Base-by-base conservation (phyloP, 2,797 vertebrate genomes). In the Pelobates cultripes region DNA sequence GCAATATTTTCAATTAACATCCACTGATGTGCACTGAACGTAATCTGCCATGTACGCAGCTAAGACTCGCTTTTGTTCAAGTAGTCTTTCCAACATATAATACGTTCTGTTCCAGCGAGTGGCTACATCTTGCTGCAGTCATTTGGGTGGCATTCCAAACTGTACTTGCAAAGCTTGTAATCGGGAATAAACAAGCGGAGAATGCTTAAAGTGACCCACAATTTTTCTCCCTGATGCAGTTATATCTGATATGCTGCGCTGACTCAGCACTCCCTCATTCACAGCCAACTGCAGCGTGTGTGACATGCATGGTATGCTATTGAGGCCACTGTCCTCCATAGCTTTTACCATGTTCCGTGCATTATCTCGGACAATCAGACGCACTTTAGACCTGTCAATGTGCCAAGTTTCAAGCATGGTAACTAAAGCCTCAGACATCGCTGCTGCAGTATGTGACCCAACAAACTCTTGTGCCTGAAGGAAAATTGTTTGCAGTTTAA, bases 151-250 rank as follows among this genome's bases (percentile, higher is more conserved):
- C 64, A 67, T 28, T 67, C 64, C 64, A 67, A 67, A 67, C 28
- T 67, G 64, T 67, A 67, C 6, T 67, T 67, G 64, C 28, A 67
- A 10, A 40, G 64, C 28, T 67, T 67, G 40, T 28, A 67, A 41
- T 42, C 64, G 9, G n/a, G 64, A 67, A 67, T 67, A 67, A 67
- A 4, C 64, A 67, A 67, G 64, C 28, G 40, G 17, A 7, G 64
- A 67, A 41, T 67, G 64, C 28, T 67, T 67, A 42, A 28, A 42
- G 10, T 51, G 47, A 10, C 64, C 40, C 17, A 67, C 28, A 40
- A 9, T 60, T 60, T 15, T 60, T 15, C 57, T 60, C 14, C 57
- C 47, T 6, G 47, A 6, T 51, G 47, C 47, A 1, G 10, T 10
- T 51, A 51, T 51, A 10, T 51, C 47, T 10, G 47, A 51, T 6